phyloP scores from a whole-genome alignment of 2,888 invertebrate species.

The Hemithea aestivaria region DNA sequence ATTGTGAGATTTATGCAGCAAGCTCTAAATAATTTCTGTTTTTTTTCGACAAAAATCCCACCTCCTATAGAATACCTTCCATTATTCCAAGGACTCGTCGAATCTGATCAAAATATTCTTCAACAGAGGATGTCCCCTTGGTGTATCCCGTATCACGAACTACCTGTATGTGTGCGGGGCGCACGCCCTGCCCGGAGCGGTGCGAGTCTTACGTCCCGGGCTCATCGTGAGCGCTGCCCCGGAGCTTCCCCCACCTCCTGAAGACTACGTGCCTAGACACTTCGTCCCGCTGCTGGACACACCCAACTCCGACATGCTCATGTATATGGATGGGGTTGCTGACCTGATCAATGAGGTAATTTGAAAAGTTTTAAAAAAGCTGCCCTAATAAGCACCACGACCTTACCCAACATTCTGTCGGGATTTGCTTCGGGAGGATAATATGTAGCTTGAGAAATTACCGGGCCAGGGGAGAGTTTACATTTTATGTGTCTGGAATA shows the following conservation, averaged over 20 bases:
- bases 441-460: too few relatives aligned
- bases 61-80: too few relatives aligned
- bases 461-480: too few relatives aligned
- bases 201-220: constrained; percentile 84
- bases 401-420: too few relatives aligned
- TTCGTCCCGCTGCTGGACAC: constrained; percentile 87
- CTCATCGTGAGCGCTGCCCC: constrained; percentile 90
- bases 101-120: constrained; percentile 6
- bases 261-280: constrained; percentile 80
- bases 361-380: too few relatives aligned
- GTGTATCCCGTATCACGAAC: constrained; percentile 85
- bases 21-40: too few relatives aligned
- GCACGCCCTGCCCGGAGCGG: constrained; percentile 83
- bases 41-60: too few relatives aligned
- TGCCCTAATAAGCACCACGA: too few relatives aligned
- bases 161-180: constrained; percentile 89
- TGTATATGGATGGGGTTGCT: constrained; percentile 87
- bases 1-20: too few relatives aligned
- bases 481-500: too few relatives aligned
- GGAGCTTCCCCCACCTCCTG: constrained; percentile 86
- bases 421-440: too few relatives aligned
- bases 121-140: constrained; percentile 73
- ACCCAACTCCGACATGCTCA: constrained; percentile 84
- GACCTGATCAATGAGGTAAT: constrained; percentile 86
- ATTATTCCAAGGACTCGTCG: too few relatives aligned